Evolutionary conservation across 2,113 vertebrate species (phyloP), one percentile per base, ranked within the genome.

Genomic region (Rhabdornis inornatus): DNA sequence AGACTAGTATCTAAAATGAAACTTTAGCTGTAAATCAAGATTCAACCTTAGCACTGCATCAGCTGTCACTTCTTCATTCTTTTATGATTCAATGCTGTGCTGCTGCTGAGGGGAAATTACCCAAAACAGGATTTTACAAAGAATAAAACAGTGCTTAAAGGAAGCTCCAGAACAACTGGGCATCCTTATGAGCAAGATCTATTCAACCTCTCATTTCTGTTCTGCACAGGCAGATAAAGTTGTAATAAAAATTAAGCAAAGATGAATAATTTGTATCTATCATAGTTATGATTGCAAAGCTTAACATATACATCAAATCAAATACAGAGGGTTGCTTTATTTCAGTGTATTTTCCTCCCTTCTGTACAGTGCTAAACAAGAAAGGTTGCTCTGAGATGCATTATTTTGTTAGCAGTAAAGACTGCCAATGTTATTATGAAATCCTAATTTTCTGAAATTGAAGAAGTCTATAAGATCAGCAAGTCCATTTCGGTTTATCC

Each of bases 91-190:
- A 91, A 63, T 83, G 50, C 45, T 90, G 61, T 65, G 78, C 21
- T 80, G 23, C 31, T 90, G 70, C 81, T 83, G 89, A 53, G 45
- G 66, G 24, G 70, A 91, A 89, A 90, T 97, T 85, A 87, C 42
- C 42, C 3, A 1, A 94, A 94, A n/a, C 25, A 57, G 50, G 45
- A 77, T 80, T 88, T 84, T 70, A 52, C 47, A 55, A 55, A 74
- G 50, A 76, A 57, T 50, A 63, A 76, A 82, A 49, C 10, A 49
- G 5, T 61, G 49, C 30, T 66, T 74, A 90, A 88, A 79, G 66
- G 59, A 65, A 90, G 16, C 9, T 91, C n/a, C 66, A 50, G 47
- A 90, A 13, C 15, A 70, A 66, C 59, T 39, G 28, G 7, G 27
- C 8, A 2, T 63, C 39, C 35, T 74, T 92, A 83, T 33, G 83